Evolutionary conservation across 2,888 invertebrate species (phyloP), one percentile per base, ranked within the genome.

Genomic region (Perdita meconis): DNA sequence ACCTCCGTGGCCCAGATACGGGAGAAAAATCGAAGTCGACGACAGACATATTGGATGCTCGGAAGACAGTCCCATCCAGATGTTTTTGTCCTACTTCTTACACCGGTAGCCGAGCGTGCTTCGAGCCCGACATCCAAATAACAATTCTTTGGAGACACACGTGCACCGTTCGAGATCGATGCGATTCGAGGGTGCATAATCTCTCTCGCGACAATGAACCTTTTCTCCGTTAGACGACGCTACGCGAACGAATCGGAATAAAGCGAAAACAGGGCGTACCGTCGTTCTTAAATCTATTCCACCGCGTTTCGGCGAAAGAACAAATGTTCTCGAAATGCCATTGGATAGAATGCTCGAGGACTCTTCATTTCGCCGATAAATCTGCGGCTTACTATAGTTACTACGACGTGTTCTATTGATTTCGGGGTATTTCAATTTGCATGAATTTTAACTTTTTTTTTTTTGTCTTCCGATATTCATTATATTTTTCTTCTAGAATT

Each of bases 31-130:
- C 84, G 84, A 86, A 86, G 83, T 77, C 75, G 72, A 50, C 75
- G 81, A 80, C 77, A 81, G 83, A 84, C 76, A 88, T 84, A 88
- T 88, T 84, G 83, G 80, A 85, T 83, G 80, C 80, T 84, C 69
- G 64, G 69, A 80, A 79, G 83, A 81, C 81, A 75, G 70, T 82
- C 71, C 56, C 63, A 67, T 76, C 65, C 69, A 55, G 61, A 57
- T 69, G 71, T 84, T 83, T 83, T 83, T 80, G 77, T 67, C 76
- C 78, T 60, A 74, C 61, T 68, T 77, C 63, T 82, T 78, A 56
- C 61, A 44, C 0, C 59, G 68, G 34, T 38, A 36, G 34, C 50
- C 38, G 38, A 13, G 16, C 65, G 34, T 38, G 42, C 63, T 12
- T 13, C 57, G 76, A 51, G 34, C 63, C 63, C 65, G 75, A 79